A percentile compares a stretch with the other conserved stretches of the same genome.
phyloP scores from a whole-genome alignment of 2,888 invertebrate genomes.

The Eupithecia tripunctaria region DNA sequence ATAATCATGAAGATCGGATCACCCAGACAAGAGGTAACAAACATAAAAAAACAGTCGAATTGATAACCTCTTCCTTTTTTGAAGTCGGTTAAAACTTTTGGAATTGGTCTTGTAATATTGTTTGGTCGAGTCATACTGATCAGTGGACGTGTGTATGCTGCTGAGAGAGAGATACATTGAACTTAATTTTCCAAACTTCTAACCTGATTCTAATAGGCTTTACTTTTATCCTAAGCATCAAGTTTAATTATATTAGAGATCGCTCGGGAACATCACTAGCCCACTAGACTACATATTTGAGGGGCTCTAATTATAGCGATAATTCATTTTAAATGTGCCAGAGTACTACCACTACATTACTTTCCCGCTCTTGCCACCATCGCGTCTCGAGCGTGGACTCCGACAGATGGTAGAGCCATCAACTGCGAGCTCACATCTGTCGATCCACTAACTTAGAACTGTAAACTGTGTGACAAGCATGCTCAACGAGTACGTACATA shows the following conservation, averaged over 20 bases:
- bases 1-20: too few species aligned
- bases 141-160: too few species aligned
- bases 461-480: too few species aligned
- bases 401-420: not conserved
- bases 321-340: not conserved
- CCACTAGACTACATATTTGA: not conserved
- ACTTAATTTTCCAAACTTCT: not conserved
- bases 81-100: too few species aligned
- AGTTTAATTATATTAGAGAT: not conserved
- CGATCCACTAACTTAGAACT: not conserved
- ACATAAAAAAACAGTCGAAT: too few species aligned
- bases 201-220: not conserved
- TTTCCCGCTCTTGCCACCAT: not conserved
- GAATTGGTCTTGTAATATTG: too few species aligned
- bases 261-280: not conserved
- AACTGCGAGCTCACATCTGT: constrained; percentile 14
- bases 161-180: too few species aligned
- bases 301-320: not conserved
- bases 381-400: not conserved
- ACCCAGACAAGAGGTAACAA: too few species aligned
- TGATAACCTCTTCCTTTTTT: too few species aligned
- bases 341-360: too few species aligned
- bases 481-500: too few species aligned
- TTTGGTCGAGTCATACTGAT: too few species aligned
- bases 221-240: not conserved